Evolutionary conservation across 1,140 invertebrate genomes (phyloP).

Genomic region (Oscheius sp.): DNA sequence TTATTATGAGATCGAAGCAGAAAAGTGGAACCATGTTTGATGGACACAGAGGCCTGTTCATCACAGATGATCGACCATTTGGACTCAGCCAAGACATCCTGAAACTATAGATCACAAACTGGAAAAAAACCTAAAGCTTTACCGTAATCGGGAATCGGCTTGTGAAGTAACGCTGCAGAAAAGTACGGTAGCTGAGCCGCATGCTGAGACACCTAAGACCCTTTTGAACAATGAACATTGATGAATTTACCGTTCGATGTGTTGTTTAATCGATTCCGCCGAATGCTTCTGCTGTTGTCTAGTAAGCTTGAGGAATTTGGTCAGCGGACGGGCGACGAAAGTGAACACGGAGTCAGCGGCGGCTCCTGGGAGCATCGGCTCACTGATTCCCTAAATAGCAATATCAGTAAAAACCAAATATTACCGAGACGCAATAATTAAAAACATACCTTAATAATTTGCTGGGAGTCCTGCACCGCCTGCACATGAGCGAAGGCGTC

Average conservation of each 20-base stretch:
- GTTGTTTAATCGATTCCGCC: conserved; percentile 81
- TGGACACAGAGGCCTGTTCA: conserved; percentile 78
- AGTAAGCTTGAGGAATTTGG: conserved; percentile 91
- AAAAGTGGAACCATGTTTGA: conserved; percentile 75
- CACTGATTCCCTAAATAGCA: conserved; percentile 51
- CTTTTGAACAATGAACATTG: no score
- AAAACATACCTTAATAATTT: conserved; percentile 61
- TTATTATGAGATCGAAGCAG: conserved; percentile 84
- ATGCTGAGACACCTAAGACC: conserved; percentile 74
- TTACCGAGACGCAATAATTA: conserved; percentile 4
- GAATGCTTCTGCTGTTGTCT: conserved; percentile 89
- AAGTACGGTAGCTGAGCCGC: conserved; percentile 86
- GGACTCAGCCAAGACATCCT: conserved; percentile 71
- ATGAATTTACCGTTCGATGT: conserved; percentile 72
- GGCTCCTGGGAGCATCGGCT: conserved; percentile 80
- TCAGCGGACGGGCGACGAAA: conserved; percentile 85
- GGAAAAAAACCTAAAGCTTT: no score
- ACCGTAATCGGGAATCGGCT: conserved; percentile 47
- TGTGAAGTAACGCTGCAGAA: conserved; percentile 71
- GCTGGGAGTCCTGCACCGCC: conserved; percentile 65
- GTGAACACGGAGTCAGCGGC: conserved; percentile 95
- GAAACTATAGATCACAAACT: no score
- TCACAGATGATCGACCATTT: conserved; percentile 91
- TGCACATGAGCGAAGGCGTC: conserved; percentile 94
- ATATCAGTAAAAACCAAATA: background rate